Base-by-base conservation (phyloP, 2,888 invertebrate genomes). In the Saturnia japonica region DNA sequence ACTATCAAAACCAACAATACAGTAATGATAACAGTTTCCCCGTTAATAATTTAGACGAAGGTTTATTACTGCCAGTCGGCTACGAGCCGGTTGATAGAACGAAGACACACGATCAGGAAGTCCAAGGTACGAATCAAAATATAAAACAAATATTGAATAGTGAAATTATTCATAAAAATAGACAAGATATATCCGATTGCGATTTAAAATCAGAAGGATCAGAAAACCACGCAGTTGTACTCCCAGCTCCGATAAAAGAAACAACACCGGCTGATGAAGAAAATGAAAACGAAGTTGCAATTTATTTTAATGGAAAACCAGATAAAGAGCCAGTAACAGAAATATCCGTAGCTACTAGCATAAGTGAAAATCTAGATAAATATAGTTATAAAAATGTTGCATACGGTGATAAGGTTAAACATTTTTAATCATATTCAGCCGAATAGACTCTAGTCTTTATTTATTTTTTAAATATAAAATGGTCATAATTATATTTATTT, bases 231-330 rank as follows among this genome's bases (percentile, higher is more conserved):
- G 87, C 89, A 0, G 88, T 94, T 0, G 83, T 92, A 0, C 89
- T 94, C 0, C 88, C 94, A 0, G 85, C 94, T 0, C 88, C 90
- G 8, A 75, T 84, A 0, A 86, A 87, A 1, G 87, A 81, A 54
- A 81, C 81, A 0, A 77, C 82, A 42, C 78, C 89, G 0, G 85
- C 94, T 0, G 86, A 90, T 19, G 90, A 95, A 9, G 84, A 94
- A 8, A 94, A 95, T 70, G 94, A 95, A 45, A 95, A 95, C 69
- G 95, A 95, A 69, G 95, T 95, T 0, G 95, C 95, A 0, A 86
- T 96, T 45, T 96, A 94, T 80, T 95, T 95, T 77, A 89, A 87
- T 1, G 85, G 88, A 1, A 81, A 79, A 25, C 72, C 78, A 70
- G 85, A 77, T 68, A 77, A 78, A 14, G 92, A 88, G 28, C 85